Base-by-base conservation (phyloP, 2,797 vertebrate genomes). In the Gymnoscopelus microlampas region DNA sequence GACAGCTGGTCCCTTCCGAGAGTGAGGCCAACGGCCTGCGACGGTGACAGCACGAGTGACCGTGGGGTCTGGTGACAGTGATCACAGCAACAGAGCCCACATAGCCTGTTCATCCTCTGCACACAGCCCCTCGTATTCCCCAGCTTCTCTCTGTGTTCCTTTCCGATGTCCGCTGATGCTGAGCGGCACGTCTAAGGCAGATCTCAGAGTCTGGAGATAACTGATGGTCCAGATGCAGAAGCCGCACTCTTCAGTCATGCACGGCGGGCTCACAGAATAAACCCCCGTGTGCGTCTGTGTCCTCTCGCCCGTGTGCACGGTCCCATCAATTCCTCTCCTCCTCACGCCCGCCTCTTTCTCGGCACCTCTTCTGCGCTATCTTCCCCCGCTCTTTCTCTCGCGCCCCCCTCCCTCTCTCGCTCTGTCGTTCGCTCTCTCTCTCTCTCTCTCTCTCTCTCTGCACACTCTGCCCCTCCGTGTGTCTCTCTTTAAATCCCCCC, bases 61-160 rank as follows among this genome's bases (percentile, higher is more conserved):
- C 83, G 85, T 29, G 81, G 85, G 83, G 83, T 91, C 84, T 89
- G 87, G 85, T 86, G 80, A 87, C 82, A 76, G 82, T 72, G 78
- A 90, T 92, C 89, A 92, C 86, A 88, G 81, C 83, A 75, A 88
- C 83, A 90, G 85, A 92, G 86, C 84, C 76, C 77, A 80, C 91
- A 81, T 84, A 70, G 84, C 86, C 85, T 82, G 81, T 81, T 86
- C 95, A 94, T 94, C 87, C 90, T 93, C 89, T 90, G 87, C 83
- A 80, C 84, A 58, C 85, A 79, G 77, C 79, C 70, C 66, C 75
- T 49, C 19, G 9, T 49, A 56, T 79, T 81, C 86, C 82, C 80
- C 75, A 81, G 76, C 68, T 10, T 44, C 39, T 44, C 72, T 63
- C 63, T 62, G 61, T 75, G 57, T 63, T 26, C 58, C 75, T 70